Percentiles rank a stretch among this genome's conserved stretches.
These are phyloP conservation scores for Himalopsyche kuldschensis DNA, from an alignment of 2,888 invertebrate species.

Conservation along the genomic window DNA sequence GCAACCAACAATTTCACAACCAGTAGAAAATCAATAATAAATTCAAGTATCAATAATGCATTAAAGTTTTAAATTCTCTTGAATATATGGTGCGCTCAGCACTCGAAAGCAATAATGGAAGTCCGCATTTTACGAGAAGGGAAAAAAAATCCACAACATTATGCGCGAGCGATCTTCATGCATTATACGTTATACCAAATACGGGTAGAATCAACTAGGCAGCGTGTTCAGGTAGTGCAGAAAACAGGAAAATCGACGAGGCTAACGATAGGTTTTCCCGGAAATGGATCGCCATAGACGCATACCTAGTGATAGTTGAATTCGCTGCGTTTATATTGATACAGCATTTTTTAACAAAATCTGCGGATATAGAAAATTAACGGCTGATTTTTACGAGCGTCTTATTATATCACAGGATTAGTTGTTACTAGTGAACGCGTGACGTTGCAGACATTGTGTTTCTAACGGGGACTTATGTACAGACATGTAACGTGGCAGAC, in stretches of 20 bases:
- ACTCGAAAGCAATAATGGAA: background rate
- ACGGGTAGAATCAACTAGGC: background rate
- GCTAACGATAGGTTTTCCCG: background rate
- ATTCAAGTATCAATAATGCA: too few species aligned
- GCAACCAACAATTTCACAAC: too few species aligned
- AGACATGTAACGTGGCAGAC: too few species aligned
- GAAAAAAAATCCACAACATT: background rate
- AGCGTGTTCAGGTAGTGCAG: background rate
- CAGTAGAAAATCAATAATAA: too few species aligned
- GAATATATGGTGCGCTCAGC: background rate
- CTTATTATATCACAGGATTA: background rate
- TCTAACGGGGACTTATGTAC: too few species aligned
- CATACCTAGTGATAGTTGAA: background rate
- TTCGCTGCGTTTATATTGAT: background rate
- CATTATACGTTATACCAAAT: background rate
- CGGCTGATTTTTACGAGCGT: background rate
- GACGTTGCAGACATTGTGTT: too few species aligned
- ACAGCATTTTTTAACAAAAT: background rate
- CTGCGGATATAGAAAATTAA: background rate
- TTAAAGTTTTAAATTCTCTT: background rate
- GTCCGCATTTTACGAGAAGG: background rate
- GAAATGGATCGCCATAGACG: background rate
- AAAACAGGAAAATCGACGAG: background rate
- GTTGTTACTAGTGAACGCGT: too few species aligned
- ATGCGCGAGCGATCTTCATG: background rate